Conservation (phyloP, 1,140 invertebrate species). For the Drosophila punjabiensis region DNA sequence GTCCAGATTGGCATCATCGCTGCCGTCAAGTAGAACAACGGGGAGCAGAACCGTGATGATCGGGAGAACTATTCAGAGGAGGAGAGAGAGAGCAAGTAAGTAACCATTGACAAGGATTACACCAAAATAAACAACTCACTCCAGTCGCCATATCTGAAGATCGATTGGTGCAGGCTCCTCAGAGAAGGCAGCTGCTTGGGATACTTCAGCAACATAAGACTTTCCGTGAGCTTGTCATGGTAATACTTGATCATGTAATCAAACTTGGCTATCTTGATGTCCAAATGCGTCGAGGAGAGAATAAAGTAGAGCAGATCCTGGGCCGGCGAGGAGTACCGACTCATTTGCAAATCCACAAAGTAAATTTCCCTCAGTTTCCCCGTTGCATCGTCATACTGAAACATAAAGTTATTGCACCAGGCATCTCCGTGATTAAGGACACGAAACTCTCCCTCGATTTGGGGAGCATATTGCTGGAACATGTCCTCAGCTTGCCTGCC, state of each 20-base stretch:
- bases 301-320: constrained; percentile 71
- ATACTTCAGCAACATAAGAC: constrained; percentile 60
- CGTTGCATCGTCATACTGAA: constrained; percentile 69
- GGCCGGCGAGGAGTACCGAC: constrained; percentile 67
- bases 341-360: constrained; percentile 78
- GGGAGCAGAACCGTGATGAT: constrained; percentile 56
- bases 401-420: constrained; percentile 85
- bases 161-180: constrained; percentile 46
- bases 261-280: constrained; percentile 64
- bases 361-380: constrained; percentile 53
- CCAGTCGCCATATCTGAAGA: constrained; percentile 65
- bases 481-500: constrained; percentile 49
- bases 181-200: constrained; percentile 52
- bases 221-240: constrained; percentile 63
- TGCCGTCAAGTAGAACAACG: constrained; percentile 52
- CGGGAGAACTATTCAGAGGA: constrained; percentile 40
- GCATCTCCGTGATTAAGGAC: constrained; percentile 89
- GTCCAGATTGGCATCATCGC: constrained; percentile 66
- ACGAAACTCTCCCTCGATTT: constrained; percentile 86
- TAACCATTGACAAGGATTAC: neutral
- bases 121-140: constrained; percentile 31
- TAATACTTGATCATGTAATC: constrained; percentile 70
- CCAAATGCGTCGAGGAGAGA: constrained; percentile 60
- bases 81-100: neutral
- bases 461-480: constrained; percentile 51